These are phyloP conservation scores for Thamnophis sirtalis DNA, from an alignment of 2,113 vertebrate species.

Conservation along the genomic window DNA sequence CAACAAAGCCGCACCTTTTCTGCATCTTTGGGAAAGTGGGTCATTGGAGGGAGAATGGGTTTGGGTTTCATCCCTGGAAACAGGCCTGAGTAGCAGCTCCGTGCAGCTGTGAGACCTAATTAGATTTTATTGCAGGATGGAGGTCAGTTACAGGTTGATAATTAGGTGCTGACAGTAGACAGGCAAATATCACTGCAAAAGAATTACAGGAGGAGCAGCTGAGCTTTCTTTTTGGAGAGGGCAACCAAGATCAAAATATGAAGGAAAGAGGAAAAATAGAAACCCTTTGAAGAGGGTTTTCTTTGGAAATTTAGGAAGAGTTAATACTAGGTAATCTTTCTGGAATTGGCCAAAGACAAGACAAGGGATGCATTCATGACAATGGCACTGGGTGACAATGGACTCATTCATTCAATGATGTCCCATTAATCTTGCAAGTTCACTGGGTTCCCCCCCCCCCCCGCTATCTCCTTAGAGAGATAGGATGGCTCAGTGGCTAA, in stretches of 20 bases:
- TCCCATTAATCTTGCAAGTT: not conserved
- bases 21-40: not conserved
- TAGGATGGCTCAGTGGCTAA: no score
- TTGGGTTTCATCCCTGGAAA: not conserved
- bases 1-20: no score
- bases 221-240: not conserved
- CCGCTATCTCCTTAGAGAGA: no score
- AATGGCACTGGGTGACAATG: not conserved
- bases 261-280: not conserved
- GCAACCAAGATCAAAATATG: not conserved
- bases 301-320: not conserved
- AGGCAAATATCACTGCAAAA: not conserved
- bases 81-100: not conserved
- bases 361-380: not conserved
- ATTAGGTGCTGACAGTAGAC: slow-evolving; percentile 8
- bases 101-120: not conserved
- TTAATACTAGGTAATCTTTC: not conserved
- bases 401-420: not conserved
- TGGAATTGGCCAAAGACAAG: not conserved
- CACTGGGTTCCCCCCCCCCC: no score
- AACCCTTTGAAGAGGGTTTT: slow-evolving; percentile 1
- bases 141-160: slow-evolving; percentile 9
- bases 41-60: no score
- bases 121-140: not conserved
- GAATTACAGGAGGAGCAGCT: not conserved